Conservation (phyloP, 2,888 invertebrate genomes). For the Polydrusus cervinus region DNA sequence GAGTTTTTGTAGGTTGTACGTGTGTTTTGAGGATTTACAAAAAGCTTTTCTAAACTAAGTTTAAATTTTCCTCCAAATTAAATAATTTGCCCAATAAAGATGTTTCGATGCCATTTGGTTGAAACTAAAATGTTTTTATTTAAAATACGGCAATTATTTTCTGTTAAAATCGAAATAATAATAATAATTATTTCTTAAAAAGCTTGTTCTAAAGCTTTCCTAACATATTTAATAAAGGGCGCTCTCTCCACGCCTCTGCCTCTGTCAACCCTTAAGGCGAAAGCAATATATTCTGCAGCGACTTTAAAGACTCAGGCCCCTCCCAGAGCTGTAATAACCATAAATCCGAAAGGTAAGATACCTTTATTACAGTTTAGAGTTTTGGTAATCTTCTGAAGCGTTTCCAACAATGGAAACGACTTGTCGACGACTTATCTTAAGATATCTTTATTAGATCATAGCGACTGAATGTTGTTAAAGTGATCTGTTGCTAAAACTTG, state of each 20-base stretch:
- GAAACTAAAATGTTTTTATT: too few species aligned
- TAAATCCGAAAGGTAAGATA: constrained; percentile 62
- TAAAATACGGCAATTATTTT: too few species aligned
- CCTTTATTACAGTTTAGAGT: constrained; percentile 63
- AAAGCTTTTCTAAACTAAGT: too few species aligned
- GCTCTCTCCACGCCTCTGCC: constrained; percentile 28
- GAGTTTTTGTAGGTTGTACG: too few species aligned
- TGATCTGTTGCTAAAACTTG: constrained; percentile 48
- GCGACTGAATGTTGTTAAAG: constrained; percentile 42
- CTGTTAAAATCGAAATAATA: too few species aligned
- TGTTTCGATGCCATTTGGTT: too few species aligned
- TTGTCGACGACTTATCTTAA: constrained; percentile 47
- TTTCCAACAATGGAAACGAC: constrained; percentile 55
- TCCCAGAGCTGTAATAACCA: constrained; percentile 61
- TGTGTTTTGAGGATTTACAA: too few species aligned
- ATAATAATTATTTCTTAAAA: too few species aligned
- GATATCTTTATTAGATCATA: constrained; percentile 55
- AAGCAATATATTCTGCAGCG: constrained; percentile 44
- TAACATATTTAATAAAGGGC: neutral
- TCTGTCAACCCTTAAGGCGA: constrained; percentile 42
- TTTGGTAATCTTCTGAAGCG: constrained; percentile 60
- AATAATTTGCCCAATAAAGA: too few species aligned
- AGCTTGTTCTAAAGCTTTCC: too few species aligned
- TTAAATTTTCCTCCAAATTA: too few species aligned
- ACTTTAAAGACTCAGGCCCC: constrained; percentile 46